Evolutionary conservation across 2,113 vertebrate species (phyloP).

Genomic region (Rhea americana): DNA sequence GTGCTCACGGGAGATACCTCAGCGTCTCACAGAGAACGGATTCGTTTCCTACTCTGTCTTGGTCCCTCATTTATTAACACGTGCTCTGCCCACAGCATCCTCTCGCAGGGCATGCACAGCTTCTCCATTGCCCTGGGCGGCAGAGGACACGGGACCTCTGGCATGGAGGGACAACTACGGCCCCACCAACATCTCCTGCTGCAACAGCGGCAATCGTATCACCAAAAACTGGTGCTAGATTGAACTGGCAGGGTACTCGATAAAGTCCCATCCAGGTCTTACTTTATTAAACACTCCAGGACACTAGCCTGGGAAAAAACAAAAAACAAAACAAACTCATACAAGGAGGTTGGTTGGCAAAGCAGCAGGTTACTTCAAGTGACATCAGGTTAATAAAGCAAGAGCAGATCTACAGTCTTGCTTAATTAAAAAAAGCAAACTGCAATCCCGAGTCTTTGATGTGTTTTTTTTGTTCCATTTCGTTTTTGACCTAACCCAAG

Average conservation of each 20-base stretch:
- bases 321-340: background rate
- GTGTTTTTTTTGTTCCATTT: conserved; percentile 43
- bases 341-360: conserved; percentile 28
- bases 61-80: background rate
- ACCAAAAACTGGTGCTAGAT: background rate
- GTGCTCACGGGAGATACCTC: background rate
- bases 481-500: conserved; percentile 64
- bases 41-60: background rate
- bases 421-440: conserved; percentile 63
- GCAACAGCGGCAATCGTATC: fast-evolving
- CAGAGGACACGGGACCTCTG: too few species aligned
- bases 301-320: conserved; percentile 53
- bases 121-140: too few species aligned
- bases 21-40: fast-evolving
- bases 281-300: conserved; percentile 52
- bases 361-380: conserved; percentile 55
- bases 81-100: too few species aligned
- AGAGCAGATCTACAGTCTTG: conserved; percentile 20
- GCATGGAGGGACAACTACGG: too few species aligned
- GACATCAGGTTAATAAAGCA: conserved; percentile 58
- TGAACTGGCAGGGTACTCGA: background rate
- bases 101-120: too few species aligned
- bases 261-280: background rate
- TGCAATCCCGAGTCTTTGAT: conserved; percentile 56
- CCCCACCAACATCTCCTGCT: background rate